These are phyloP conservation scores for Calcarius ornatus DNA, from an alignment of 2,113 vertebrate genomes.

Conservation along the genomic window DNA sequence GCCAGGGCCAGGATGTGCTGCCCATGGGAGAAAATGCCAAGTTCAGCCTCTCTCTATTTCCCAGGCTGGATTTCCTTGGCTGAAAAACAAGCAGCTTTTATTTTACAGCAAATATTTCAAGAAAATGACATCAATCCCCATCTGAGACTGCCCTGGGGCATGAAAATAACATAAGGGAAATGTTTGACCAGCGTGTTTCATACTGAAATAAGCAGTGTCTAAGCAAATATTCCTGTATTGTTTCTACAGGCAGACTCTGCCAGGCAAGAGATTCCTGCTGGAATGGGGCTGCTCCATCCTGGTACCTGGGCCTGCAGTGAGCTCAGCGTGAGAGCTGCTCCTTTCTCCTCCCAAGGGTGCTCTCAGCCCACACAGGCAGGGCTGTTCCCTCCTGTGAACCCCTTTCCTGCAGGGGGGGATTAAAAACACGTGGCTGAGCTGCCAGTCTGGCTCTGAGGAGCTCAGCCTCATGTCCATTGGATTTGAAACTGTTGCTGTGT, in stretches of 20 bases:
- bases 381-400: background rate
- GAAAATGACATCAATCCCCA: conserved; percentile 39
- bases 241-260: background rate
- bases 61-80: background rate
- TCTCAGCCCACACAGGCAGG: background rate
- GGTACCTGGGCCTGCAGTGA: background rate
- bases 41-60: background rate
- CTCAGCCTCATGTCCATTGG: background rate
- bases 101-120: conserved; percentile 54
- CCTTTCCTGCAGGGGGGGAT: background rate
- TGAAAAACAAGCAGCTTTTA: conserved; percentile 40
- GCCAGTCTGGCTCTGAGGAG: background rate
- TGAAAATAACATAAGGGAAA: conserved; percentile 51
- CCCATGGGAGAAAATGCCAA: background rate
- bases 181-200: conserved; percentile 25
- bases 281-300: background rate
- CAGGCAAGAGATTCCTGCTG: background rate
- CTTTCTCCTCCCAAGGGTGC: background rate
- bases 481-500: background rate
- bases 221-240: conserved; percentile 3
- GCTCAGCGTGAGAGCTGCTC: background rate
- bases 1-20: background rate
- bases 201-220: conserved; percentile 16
- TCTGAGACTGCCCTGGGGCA: conserved; percentile 48
- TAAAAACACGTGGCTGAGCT: background rate